These are phyloP conservation scores for Drosophila aldrichi DNA, from an alignment of 2,888 invertebrate genomes.

Conservation along the genomic window DNA sequence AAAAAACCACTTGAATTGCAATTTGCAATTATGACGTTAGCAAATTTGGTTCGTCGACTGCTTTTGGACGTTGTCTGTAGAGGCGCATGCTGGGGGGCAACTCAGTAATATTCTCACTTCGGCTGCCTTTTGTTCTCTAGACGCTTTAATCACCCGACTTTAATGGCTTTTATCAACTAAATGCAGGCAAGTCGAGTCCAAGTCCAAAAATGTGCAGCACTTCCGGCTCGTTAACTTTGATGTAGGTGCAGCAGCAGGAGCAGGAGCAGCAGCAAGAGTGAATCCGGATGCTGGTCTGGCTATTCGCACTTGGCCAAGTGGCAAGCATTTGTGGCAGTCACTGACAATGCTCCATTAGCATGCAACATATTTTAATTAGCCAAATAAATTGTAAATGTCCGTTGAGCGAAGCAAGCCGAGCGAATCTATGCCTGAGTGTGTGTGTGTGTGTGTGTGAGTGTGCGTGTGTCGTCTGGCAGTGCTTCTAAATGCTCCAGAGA, in stretches of 20 bases:
- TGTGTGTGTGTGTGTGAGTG: conserved; percentile 5
- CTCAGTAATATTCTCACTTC: conserved; percentile 31
- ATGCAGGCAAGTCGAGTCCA: conserved; percentile 19
- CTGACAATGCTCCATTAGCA: conserved; percentile 77
- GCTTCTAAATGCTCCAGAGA: conserved; percentile 25
- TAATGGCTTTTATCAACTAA: conserved; percentile 66
- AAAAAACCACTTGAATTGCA: conserved; percentile 33
- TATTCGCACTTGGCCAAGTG: conserved; percentile 28
- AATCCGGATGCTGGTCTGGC: conserved; percentile 35
- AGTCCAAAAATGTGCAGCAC: conserved; percentile 70
- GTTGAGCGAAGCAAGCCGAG: conserved; percentile 25
- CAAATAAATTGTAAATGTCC: conserved; percentile 75
- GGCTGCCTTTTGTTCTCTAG: conserved; percentile 35
- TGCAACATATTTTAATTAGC: conserved; percentile 82
- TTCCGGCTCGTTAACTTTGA: conserved; percentile 77
- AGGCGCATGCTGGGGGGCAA: conserved; percentile 5
- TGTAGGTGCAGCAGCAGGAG: conserved; percentile 42
- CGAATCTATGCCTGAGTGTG: neutral
- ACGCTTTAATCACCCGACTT: conserved; percentile 60
- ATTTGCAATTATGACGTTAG: conserved; percentile 50
- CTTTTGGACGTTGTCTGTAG: conserved; percentile 11
- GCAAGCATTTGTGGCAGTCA: conserved; percentile 50
- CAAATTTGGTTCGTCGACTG: conserved; percentile 29
- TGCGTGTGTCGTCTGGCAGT: conserved; percentile 23
- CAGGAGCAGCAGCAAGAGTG: conserved; percentile 16